Evolutionary conservation across 2,888 invertebrate genomes (phyloP).

Genomic region (Megastigmus dorsalis): DNA sequence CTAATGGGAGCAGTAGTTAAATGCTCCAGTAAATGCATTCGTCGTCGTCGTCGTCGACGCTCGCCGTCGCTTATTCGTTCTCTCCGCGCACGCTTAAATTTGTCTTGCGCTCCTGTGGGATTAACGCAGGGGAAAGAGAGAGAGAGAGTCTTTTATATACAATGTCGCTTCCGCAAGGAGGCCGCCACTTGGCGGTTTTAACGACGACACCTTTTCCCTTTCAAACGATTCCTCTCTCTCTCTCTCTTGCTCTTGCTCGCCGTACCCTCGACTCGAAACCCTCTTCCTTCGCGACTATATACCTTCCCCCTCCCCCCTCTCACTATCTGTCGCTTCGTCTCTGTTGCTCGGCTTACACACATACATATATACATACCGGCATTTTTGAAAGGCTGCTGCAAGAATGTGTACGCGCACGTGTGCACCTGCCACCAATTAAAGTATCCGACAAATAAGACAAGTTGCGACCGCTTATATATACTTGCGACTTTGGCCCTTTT

Average conservation of each 20-base stretch:
- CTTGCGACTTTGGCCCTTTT: conserved; percentile 4
- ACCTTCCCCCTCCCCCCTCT: too few species aligned
- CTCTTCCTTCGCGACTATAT: too few species aligned
- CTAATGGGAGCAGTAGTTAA: conserved; percentile 20
- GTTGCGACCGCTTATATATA: conserved; percentile 21
- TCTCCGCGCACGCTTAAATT: conserved; percentile 46
- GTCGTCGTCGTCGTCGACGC: conserved; percentile 16
- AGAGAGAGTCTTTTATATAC: conserved; percentile 49
- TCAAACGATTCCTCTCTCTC: conserved; percentile 32
- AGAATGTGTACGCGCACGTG: neutral
- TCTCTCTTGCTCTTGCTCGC: conserved; percentile 18
- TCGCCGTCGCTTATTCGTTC: conserved; percentile 11
- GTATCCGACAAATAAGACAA: conserved; percentile 48
- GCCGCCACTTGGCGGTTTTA: conserved; percentile 52
- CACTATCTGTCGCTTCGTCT: too few species aligned
- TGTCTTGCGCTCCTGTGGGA: conserved; percentile 40
- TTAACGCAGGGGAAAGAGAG: conserved; percentile 5
- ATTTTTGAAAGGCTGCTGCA: conserved; percentile 21
- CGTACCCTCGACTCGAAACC: too few species aligned
- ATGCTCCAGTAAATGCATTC: conserved; percentile 14
- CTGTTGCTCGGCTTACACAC: too few species aligned
- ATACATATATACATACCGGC: too few species aligned
- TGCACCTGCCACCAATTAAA: conserved; percentile 49
- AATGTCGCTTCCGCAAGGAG: conserved; percentile 45
- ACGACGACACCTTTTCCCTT: conserved; percentile 54